Conservation (phyloP, 1,140 invertebrate genomes). For the Proctacanthus coquilletti region DNA sequence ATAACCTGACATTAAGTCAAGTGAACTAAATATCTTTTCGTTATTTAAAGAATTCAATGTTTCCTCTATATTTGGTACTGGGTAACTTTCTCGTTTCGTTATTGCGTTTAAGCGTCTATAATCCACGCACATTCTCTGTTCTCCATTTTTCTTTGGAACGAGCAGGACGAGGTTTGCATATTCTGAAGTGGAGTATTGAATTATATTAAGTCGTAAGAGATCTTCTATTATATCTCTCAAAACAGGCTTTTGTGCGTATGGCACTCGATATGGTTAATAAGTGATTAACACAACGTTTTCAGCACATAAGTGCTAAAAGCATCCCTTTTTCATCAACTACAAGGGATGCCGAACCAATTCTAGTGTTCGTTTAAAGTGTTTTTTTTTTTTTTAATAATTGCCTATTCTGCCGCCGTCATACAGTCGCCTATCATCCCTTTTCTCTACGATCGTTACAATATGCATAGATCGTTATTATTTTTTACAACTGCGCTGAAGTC, state of each 20-base stretch:
- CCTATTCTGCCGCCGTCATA: too few species aligned
- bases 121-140: slow-evolving; percentile 12
- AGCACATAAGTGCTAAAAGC: too few species aligned
- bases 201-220: slow-evolving; percentile 8
- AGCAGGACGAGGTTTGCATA: slow-evolving; percentile 14
- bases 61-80: slow-evolving; percentile 33
- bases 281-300: too few species aligned
- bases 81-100: slow-evolving; percentile 31
- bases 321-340: too few species aligned
- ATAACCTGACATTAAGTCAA: slow-evolving; percentile 33
- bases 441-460: too few species aligned
- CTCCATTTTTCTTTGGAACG: slow-evolving; percentile 9
- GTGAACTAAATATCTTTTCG: slow-evolving; percentile 24
- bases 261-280: slow-evolving; percentile 2
- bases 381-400: too few species aligned
- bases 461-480: too few species aligned
- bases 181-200: slow-evolving; percentile 10
- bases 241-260: slow-evolving; percentile 2
- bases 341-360: too few species aligned
- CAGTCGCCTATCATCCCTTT: too few species aligned
- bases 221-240: slow-evolving; percentile 8
- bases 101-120: slow-evolving; percentile 21
- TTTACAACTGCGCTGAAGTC: too few species aligned
- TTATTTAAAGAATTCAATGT: slow-evolving; percentile 26
- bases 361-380: too few species aligned